phyloP scores from a whole-genome alignment of 1,140 invertebrate genomes.

The Hyposmocoma kahamanoa region DNA sequence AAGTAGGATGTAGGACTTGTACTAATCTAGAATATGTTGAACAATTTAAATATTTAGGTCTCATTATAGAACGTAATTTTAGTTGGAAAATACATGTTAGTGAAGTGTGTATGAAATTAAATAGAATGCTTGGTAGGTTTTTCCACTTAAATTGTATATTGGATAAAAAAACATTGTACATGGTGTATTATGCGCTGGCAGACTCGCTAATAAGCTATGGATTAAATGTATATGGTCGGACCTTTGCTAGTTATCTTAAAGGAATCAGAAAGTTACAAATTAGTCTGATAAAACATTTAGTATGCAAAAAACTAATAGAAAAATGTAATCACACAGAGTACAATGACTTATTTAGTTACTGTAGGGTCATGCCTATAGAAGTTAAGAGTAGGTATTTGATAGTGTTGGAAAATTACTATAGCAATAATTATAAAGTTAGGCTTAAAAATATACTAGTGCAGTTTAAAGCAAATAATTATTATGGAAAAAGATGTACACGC shows the following conservation, averaged over 20 bases:
- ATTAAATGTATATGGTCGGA: conserved; percentile 21
- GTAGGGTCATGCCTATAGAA: neutral
- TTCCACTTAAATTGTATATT: conserved; percentile 11
- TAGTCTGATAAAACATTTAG: neutral
- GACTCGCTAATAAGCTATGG: conserved; percentile 19
- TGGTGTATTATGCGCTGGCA: conserved; percentile 18
- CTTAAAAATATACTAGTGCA: too few species aligned
- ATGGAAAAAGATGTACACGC: too few species aligned
- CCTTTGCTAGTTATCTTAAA: conserved; percentile 22
- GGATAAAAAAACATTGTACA: conserved; percentile 7
- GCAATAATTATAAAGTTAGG: neutral
- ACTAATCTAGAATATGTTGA: neutral
- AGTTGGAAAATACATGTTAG: neutral
- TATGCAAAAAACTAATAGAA: neutral
- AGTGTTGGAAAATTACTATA: neutral
- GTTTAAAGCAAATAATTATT: too few species aligned
- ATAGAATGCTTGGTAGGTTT: conserved; percentile 16
- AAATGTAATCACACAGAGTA: neutral
- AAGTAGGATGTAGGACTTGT: neutral
- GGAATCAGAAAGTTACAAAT: conserved; percentile 10
- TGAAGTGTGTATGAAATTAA: conserved; percentile 12
- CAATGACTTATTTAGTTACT: neutral
- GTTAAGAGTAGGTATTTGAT: neutral
- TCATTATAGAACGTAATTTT: neutral
- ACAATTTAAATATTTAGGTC: neutral